Evolutionary conservation across 2,888 invertebrate species (phyloP).

Genomic region (Bellardia pandia): DNA sequence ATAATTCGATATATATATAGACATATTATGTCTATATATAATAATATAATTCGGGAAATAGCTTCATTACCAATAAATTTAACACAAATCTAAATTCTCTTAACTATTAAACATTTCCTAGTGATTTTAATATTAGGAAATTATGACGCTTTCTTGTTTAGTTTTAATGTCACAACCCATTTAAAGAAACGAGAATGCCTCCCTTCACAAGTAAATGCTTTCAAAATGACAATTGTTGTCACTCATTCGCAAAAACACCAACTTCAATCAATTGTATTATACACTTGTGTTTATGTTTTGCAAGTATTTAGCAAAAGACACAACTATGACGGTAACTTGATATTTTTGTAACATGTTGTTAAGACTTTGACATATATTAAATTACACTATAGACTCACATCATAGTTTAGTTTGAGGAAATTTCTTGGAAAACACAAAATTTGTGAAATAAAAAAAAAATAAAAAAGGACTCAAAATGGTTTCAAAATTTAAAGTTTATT

Average conservation of each 20-base stretch:
- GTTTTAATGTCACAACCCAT: neutral
- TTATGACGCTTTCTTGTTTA: too few species aligned
- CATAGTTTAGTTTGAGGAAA: slow-evolving; percentile 35
- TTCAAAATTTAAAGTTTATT: slow-evolving; percentile 5
- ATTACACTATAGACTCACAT: slow-evolving; percentile 23
- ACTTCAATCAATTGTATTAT: slow-evolving; percentile 31
- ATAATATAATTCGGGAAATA: too few species aligned
- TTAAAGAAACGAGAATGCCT: neutral
- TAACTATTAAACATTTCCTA: too few species aligned
- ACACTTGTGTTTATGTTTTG: slow-evolving; percentile 33
- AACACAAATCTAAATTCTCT: too few species aligned
- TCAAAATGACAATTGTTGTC: slow-evolving; percentile 48
- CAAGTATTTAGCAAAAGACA: slow-evolving; percentile 36
- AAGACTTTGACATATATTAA: slow-evolving; percentile 39
- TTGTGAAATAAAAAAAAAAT: neutral
- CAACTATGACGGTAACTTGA: slow-evolving; percentile 44
- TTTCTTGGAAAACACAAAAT: slow-evolving; percentile 40
- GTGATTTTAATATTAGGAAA: too few species aligned
- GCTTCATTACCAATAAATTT: too few species aligned
- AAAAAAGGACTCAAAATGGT: slow-evolving; percentile 23
- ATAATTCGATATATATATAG: too few species aligned
- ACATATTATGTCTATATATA: too few species aligned
- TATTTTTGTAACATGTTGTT: slow-evolving; percentile 34
- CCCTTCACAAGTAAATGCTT: neutral
- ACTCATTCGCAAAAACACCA: slow-evolving; percentile 44